phyloP scores from a whole-genome alignment of 2,888 invertebrate genomes.

The Lagria hirta region DNA sequence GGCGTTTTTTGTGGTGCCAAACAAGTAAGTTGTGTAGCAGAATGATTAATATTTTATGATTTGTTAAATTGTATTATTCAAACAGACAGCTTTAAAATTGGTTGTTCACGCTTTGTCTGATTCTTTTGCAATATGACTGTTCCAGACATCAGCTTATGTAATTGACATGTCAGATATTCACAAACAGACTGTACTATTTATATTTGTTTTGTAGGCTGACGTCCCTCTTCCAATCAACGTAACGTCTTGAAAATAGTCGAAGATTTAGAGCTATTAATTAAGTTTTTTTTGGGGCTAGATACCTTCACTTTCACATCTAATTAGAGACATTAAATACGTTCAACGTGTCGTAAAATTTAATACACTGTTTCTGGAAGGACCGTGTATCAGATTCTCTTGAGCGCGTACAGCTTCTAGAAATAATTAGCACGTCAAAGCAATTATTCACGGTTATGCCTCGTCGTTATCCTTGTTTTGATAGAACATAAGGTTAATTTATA shows the following conservation, averaged over 20 bases:
- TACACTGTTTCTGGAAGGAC: slow-evolving; percentile 14
- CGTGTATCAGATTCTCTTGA: slow-evolving; percentile 15
- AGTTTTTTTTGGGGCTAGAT: slow-evolving; percentile 3
- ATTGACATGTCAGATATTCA: slow-evolving; percentile 16
- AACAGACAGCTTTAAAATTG: slow-evolving; percentile 16
- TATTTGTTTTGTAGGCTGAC: no score
- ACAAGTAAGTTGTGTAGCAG: no score
- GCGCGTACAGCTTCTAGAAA: slow-evolving; percentile 6
- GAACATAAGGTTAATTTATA: no score
- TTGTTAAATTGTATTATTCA: no score
- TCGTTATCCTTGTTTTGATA: no score
- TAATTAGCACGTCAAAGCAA: slow-evolving; percentile 17
- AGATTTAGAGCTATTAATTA: slow-evolving; percentile 1
- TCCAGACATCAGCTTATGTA: slow-evolving; percentile 10
- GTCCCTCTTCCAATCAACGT: no score
- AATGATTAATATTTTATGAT: no score
- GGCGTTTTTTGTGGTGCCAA: no score
- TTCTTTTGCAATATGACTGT: slow-evolving; percentile 12
- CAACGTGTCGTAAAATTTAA: slow-evolving; percentile 19
- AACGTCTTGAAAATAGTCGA: slow-evolving; percentile 2
- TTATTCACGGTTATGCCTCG: slow-evolving; percentile 8
- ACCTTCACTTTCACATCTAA: no score
- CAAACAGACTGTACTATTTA: slow-evolving; percentile 11
- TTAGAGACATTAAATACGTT: slow-evolving; percentile 15
- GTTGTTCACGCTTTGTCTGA: slow-evolving; percentile 8